These are phyloP conservation scores for Epizoanthus rinbou DNA, from an alignment of 92 coral and sea anemone species.

Conservation along the genomic window DNA sequence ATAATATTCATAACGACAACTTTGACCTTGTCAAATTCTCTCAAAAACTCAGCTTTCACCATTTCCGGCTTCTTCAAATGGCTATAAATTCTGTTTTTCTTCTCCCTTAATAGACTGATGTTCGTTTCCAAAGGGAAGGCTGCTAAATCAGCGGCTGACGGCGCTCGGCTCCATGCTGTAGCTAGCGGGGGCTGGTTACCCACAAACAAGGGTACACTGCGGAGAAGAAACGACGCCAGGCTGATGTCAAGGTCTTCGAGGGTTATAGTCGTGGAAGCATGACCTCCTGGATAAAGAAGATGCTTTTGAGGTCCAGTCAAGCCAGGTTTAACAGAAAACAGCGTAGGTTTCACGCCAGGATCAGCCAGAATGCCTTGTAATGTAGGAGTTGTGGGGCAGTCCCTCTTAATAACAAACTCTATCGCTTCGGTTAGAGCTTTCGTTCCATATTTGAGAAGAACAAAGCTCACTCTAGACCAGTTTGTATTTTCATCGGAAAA, in stretches of 20 bases:
- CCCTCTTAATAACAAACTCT: conserved; percentile 21
- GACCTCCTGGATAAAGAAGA: conserved; percentile 21
- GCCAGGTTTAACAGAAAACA: neutral
- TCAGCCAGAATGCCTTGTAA: conserved; percentile 18
- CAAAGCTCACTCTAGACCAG: conserved; percentile 4
- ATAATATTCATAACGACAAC: neutral
- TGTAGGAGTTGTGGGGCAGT: conserved; percentile 18
- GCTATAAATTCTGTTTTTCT: conserved; percentile 5
- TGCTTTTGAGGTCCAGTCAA: conserved; percentile 5
- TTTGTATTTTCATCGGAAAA: conserved; percentile 15
- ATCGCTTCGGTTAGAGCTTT: conserved; percentile 21
- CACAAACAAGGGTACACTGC: conserved; percentile 19
- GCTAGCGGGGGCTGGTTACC: conserved; percentile 9
- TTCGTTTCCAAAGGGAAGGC: conserved; percentile 32
- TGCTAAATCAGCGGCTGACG: neutral
- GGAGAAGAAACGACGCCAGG: conserved; percentile 22
- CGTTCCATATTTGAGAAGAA: conserved; percentile 25
- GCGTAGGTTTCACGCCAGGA: neutral
- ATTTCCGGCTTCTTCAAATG: conserved; percentile 30
- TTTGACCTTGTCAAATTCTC: conserved; percentile 10
- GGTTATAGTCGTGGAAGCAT: conserved; percentile 6
- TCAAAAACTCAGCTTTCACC: neutral
- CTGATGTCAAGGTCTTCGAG: conserved; percentile 26
- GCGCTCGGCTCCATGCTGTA: conserved; percentile 6
- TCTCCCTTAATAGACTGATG: conserved; percentile 6